Base-by-base conservation (phyloP, 2,888 invertebrate genomes). In the Brachycybe producta region DNA sequence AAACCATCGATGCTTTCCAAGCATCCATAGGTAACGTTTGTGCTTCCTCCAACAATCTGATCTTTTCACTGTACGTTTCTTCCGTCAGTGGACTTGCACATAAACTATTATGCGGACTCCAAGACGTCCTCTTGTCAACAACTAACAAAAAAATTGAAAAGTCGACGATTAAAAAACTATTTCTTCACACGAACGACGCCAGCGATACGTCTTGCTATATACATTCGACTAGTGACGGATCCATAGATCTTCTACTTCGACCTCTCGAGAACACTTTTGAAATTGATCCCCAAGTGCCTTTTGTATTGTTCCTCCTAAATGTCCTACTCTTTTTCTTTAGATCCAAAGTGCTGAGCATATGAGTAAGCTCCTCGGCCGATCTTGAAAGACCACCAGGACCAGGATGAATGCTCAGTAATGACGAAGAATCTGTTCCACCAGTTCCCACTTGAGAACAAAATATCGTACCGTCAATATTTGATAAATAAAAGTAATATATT, bases 1-100 rank as follows among this genome's bases (percentile, higher is more conserved):
- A 75, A 49, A 94, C 90, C 54, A 90, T 90, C 0, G 87, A 84
- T 13, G 92, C 88, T 52, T 87, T 76, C 92, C 92, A 94, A 62
- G 86, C 73, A 54, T 86, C 83, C 71, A 92, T 81, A 5, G 90
- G 88, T 52, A 87, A 60, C 7, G 74, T 46, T 79, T 81, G 34
- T 78, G 84, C 42, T 66, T 90, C 88, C 27, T 88, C 77, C 36
- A 92, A 70, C 41, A 79, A 66, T 52, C 77, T 68, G 30, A 87
- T 75, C 58, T 86, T 84, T 64, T 84, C 84, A 47, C 82, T 80
- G 60, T 78, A 78, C 80, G 81, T 73, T 68, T 84, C 57, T 70
- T 72, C 83, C 60, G 72, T 75, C 26, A 83, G 70, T 0, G 61
- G 57, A 51, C 55, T 58, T 15, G 57, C 57, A 53, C 52, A 58